Percentiles rank a stretch among this genome's conserved stretches.
Evolutionary conservation across 2,113 vertebrate species (phyloP).

Genomic region (Todiramphus saurophagus): DNA sequence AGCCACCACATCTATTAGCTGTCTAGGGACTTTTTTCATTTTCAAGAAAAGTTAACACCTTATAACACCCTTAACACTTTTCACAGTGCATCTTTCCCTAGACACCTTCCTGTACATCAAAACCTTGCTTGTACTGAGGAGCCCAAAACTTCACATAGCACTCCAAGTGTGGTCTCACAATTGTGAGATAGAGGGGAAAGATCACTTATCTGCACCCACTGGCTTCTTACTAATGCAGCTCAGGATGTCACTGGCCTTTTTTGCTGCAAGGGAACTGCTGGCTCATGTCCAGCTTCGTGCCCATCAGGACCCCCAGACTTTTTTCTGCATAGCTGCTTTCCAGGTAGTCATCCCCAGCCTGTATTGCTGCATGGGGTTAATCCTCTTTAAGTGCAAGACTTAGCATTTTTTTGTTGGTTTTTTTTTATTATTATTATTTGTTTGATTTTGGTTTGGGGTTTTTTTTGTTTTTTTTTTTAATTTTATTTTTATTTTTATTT

Average conservation of each 20-base stretch:
- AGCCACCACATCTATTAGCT: too few species aligned
- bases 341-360: not conserved
- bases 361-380: not conserved
- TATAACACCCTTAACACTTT: not conserved
- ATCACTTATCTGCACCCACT: not conserved
- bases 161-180: not conserved
- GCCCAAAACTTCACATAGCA: not conserved
- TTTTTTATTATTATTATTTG: too few species aligned
- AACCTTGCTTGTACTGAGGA: not conserved
- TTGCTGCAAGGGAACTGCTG: not conserved
- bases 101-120: not conserved
- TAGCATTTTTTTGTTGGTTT: not conserved
- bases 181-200: not conserved
- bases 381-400: not conserved
- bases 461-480: too few species aligned
- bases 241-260: not conserved
- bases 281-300: not conserved
- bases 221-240: not conserved
- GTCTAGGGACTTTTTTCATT: not conserved
- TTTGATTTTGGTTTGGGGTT: too few species aligned
- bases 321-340: not conserved
- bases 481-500: not conserved
- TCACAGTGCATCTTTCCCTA: not conserved
- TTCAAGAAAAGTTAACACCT: not conserved
- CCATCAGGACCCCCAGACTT: not conserved